Evolutionary conservation across 2,797 vertebrate species (phyloP).

Genomic region (Karalla daura): DNA sequence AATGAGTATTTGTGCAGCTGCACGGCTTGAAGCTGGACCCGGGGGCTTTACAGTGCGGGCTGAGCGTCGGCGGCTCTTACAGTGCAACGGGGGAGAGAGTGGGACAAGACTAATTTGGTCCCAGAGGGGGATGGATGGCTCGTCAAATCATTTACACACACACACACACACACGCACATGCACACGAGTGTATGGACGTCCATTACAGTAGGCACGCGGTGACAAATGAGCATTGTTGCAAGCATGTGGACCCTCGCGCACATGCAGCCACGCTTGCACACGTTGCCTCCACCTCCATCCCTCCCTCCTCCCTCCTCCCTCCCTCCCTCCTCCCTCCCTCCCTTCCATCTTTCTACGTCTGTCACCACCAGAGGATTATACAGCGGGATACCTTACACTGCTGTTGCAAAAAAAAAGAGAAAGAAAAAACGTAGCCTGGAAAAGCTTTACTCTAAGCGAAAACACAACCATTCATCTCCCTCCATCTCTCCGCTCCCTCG

Average conservation of each 20-base stretch:
- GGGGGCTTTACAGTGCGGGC: slow-evolving; percentile 29
- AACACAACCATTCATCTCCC: slow-evolving; percentile 63
- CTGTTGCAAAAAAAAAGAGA: slow-evolving; percentile 60
- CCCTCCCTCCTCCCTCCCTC: slow-evolving; percentile 64
- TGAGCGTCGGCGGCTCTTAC: slow-evolving; percentile 53
- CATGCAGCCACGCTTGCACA: slow-evolving; percentile 19
- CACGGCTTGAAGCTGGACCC: slow-evolving; percentile 34
- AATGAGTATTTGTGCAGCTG: slow-evolving; percentile 67
- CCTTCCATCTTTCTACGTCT: slow-evolving; percentile 59
- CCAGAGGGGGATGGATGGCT: slow-evolving; percentile 30
- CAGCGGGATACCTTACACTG: slow-evolving; percentile 73
- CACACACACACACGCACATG: background rate
- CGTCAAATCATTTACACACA: slow-evolving; percentile 11
- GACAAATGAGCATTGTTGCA: slow-evolving; percentile 42
- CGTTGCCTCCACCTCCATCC: slow-evolving; percentile 42
- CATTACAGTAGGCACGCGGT: slow-evolving; percentile 42
- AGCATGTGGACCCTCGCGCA: slow-evolving; percentile 34
- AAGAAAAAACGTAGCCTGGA: slow-evolving; percentile 63
- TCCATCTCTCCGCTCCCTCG: slow-evolving; percentile 27
- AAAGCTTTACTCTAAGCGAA: slow-evolving; percentile 62
- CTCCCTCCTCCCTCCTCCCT: slow-evolving; percentile 53
- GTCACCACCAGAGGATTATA: slow-evolving; percentile 76
- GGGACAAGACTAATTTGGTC: slow-evolving; percentile 57
- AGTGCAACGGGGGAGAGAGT: slow-evolving; percentile 45
- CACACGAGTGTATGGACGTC: slow-evolving; percentile 21